phyloP scores from a whole-genome alignment of 2,888 invertebrate species.

The Oscheius myriophilus region DNA sequence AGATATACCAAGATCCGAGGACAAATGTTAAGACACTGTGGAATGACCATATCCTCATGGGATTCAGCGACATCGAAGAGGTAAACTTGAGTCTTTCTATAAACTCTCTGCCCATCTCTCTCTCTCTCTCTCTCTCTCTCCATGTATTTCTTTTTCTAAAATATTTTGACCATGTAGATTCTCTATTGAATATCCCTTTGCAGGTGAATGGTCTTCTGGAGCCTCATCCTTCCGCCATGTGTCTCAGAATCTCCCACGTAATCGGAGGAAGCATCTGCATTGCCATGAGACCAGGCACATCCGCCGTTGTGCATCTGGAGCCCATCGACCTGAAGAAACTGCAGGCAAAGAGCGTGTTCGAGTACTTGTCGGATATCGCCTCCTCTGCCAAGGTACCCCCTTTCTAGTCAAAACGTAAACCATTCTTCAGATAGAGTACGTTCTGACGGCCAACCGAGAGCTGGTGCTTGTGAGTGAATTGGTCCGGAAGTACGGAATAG shows the following conservation, averaged over 20 bases:
- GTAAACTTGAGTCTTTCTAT: conserved; percentile 19
- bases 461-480: conserved; percentile 20
- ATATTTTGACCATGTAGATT: too few species aligned
- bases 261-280: conserved; percentile 43
- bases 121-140: neutral
- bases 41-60: conserved; percentile 57
- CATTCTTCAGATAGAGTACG: conserved; percentile 24
- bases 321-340: conserved; percentile 68
- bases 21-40: conserved; percentile 56
- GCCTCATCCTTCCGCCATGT: conserved; percentile 39
- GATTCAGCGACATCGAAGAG: conserved; percentile 52
- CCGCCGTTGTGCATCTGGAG: conserved; percentile 62
- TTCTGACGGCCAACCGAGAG: conserved; percentile 20
- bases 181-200: too few species aligned
- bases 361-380: conserved; percentile 67
- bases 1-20: conserved; percentile 62
- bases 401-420: neutral
- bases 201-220: conserved; percentile 40
- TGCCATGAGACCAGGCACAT: conserved; percentile 36
- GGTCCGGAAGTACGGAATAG: conserved; percentile 21
- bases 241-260: conserved; percentile 25
- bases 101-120: neutral
- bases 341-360: conserved; percentile 66
- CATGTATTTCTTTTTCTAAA: too few species aligned
- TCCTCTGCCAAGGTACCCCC: conserved; percentile 59